A percentile compares a stretch with the other conserved stretches of the same genome.
These are phyloP conservation scores for Chanos chanos DNA, from an alignment of 2,797 vertebrate species.

Conservation along the genomic window DNA sequence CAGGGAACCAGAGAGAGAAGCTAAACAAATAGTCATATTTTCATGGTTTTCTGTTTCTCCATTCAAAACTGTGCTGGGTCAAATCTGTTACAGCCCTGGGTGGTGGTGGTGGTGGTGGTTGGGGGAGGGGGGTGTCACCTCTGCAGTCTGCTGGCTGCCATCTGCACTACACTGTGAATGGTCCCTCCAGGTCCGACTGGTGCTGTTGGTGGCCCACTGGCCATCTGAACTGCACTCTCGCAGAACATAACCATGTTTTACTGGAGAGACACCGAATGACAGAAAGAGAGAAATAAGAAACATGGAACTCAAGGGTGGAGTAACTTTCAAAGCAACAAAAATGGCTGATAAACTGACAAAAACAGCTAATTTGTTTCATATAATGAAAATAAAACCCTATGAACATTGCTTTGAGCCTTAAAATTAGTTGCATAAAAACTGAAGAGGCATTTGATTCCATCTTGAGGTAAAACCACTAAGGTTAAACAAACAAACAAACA, in stretches of 20 bases:
- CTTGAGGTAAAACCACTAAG: no score
- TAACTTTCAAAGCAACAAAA: neutral
- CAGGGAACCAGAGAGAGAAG: no score
- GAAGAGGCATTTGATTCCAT: no score
- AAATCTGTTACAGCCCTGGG: neutral
- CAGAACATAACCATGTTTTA: slow-evolving; percentile 65
- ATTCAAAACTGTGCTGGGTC: no score
- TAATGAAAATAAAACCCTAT: no score
- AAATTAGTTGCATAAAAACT: no score
- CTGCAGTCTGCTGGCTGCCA: slow-evolving; percentile 33
- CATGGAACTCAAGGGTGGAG: neutral
- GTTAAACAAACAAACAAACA: no score
- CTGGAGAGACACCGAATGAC: no score
- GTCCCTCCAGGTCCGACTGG: slow-evolving; percentile 68
- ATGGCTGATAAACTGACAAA: neutral
- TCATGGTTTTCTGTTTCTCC: no score
- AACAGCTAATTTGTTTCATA: no score
- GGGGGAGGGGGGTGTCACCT: slow-evolving; percentile 28
- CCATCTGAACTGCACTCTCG: slow-evolving; percentile 73
- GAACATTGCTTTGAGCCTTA: no score
- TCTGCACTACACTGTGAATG: slow-evolving; percentile 68
- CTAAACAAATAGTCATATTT: no score
- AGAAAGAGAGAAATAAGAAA: neutral
- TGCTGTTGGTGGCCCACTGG: slow-evolving; percentile 67
- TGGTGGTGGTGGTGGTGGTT: neutral